Evolutionary conservation across 1,140 invertebrate species (phyloP), one percentile per base, ranked within the genome.

Genomic region (silkworm (Bombyx mori)): DNA sequence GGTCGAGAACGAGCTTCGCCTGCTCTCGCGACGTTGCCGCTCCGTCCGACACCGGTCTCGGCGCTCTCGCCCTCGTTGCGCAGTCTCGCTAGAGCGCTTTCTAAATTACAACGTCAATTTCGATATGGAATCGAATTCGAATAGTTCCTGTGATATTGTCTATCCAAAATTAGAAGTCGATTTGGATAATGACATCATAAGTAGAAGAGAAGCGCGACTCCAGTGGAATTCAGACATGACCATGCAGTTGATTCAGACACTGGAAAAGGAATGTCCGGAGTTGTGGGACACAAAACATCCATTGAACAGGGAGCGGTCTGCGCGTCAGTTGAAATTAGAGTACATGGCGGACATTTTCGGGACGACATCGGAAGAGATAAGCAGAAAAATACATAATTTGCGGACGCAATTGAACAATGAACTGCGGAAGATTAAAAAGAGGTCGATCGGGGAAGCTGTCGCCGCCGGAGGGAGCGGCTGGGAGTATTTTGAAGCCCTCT

Each of bases 1-100:
- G 58, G 56, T 7, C 42, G 43, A 50, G 8, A 51, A 26, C 42
- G 26, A 35, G 4, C 26, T 2, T 54, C 58, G 48, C 52, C 59
- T 59, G 42, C 54, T 35, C 57, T 44, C 54, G 75, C 77, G 71
- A 66, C 56, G 79, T 82, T 85, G 79, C 74, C 79, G 67, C 58
- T 69, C 68, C 65, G 67, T 49, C 57, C 57, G 79, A 79, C 78
- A 78, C 71, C 77, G 72, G 68, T 80, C 68, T 79, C 73, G 71
- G 54, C 64, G 65, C 81, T 74, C 72, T 73, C 63, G 54, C 50
- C 74, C 58, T 60, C 42, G 57, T 61, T 60, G 69, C 72, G 69
- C 79, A 84, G 83, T 84, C 77, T 86, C 81, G 79, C 81, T 82
- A 84, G 79, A 86, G 75, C 76, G 69, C 57, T 66, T 63, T 56